These are phyloP conservation scores for Paradoxurus hermaphroditus DNA, from an alignment of 2,113 vertebrate species.

Conservation along the genomic window DNA sequence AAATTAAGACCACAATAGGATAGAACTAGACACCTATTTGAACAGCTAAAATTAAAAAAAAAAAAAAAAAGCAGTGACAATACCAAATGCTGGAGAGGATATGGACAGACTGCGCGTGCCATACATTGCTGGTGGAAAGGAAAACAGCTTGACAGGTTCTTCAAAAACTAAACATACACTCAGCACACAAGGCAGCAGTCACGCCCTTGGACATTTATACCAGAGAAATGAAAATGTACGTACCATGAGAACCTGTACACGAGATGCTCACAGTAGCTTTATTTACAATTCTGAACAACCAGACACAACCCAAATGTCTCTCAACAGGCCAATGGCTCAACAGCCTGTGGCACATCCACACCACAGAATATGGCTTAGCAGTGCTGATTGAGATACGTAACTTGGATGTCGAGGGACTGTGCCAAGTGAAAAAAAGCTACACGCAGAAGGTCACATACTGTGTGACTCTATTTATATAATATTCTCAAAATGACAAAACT, in stretches of 20 bases:
- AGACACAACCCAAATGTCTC: background rate
- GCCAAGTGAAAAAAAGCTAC: background rate
- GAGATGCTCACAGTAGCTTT: background rate
- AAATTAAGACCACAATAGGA: background rate
- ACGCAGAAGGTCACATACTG: background rate
- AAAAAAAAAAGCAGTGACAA: background rate
- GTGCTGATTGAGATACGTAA: background rate
- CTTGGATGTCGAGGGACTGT: background rate
- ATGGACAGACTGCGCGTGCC: background rate
- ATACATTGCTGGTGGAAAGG: background rate
- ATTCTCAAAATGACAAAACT: background rate
- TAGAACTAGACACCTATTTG: background rate
- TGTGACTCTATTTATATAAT: background rate
- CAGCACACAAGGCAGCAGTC: background rate
- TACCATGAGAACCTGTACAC: background rate
- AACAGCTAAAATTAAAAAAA: background rate
- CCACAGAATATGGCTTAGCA: background rate
- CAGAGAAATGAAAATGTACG: background rate
- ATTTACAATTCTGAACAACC: background rate
- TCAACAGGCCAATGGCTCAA: background rate
- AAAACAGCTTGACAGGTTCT: background rate
- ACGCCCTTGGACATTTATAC: background rate
- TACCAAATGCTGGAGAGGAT: background rate
- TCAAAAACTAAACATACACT: background rate
- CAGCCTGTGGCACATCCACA: background rate